These are phyloP conservation scores for Dolichallabes microphthalmus DNA, from an alignment of 2,113 vertebrate genomes.

Conservation along the genomic window DNA sequence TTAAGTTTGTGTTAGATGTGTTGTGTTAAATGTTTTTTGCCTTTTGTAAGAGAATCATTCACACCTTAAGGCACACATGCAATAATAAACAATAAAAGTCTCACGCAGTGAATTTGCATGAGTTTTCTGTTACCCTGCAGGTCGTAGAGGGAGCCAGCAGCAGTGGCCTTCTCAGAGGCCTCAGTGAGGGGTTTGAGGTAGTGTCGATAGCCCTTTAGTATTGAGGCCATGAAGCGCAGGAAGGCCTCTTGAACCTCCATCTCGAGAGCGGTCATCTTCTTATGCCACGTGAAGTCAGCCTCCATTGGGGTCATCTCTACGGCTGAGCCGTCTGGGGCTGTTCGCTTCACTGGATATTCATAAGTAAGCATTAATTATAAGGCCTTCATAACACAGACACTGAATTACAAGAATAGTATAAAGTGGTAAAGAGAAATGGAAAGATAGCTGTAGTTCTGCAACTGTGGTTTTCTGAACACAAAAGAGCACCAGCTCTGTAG, in stretches of 20 bases:
- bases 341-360: slow-evolving; percentile 72
- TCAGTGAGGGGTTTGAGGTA: slow-evolving; percentile 95
- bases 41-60: neutral
- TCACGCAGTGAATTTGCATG: no score
- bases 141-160: slow-evolving; percentile 91
- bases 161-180: slow-evolving; percentile 92
- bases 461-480: neutral
- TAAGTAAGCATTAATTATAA: neutral
- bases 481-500: neutral
- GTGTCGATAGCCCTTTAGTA: slow-evolving; percentile 90
- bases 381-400: neutral
- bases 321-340: slow-evolving; percentile 78
- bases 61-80: neutral
- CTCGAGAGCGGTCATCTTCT: slow-evolving; percentile 87
- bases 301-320: slow-evolving; percentile 95
- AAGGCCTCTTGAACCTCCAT: slow-evolving; percentile 97
- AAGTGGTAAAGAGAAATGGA: neutral
- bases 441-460: neutral
- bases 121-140: slow-evolving; percentile 80
- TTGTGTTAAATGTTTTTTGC: no score
- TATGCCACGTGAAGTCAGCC: slow-evolving; percentile 94
- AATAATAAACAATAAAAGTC: neutral
- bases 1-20: neutral
- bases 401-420: neutral
- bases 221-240: slow-evolving; percentile 92